Base-by-base conservation (phyloP, 2,113 vertebrate species). In the Varanus salvator region DNA sequence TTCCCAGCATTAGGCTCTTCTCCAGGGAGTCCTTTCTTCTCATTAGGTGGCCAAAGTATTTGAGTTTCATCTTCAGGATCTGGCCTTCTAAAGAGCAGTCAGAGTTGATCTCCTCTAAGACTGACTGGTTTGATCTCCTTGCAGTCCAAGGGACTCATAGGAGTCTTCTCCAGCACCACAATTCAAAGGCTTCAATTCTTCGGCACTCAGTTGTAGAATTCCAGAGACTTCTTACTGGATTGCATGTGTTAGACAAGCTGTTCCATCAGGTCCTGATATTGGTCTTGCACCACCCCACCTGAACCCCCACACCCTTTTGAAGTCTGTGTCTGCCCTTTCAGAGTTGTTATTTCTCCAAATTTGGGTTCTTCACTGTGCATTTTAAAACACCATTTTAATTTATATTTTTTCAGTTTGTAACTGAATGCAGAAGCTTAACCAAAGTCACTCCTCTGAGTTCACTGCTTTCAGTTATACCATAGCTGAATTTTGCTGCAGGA, bases 331-430 rank as follows among this genome's bases (percentile, higher is more conserved):
- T 89, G 48, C 27, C 14, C 38, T 80, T n/a, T 23, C 69, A 85
- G 25, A n/a, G 64, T 29, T 75, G 69, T 82, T 75, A 75, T 83
- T 84, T 76, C 66, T 2, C 71, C 29, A 84, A 75, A 19, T 66
- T 9, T 74, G 29, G 77, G 21, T 21, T 34, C 8, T 76, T 76
- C 50, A 77, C 64, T 80, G 85, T 89, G 87, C 44, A 85, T 80
- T 80, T 69, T 80, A 80, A 71, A 69, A 74, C 74, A 80, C 25
- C 8, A 44, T 75, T 89, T 82, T 82, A 57, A 74, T 89, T 84
- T 90, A 64, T 76, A 74, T 82, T 90, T 82, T 90, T 87, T 87
- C 75, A 75, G 69, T 50, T 90, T 64, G 29, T 69, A 87, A 77
- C 77, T 87, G 64, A 44, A 69, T 78, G 71, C 74, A 34, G 57